Base-by-base conservation (phyloP, 2,888 invertebrate species). In the Tetragonisca angustula region DNA sequence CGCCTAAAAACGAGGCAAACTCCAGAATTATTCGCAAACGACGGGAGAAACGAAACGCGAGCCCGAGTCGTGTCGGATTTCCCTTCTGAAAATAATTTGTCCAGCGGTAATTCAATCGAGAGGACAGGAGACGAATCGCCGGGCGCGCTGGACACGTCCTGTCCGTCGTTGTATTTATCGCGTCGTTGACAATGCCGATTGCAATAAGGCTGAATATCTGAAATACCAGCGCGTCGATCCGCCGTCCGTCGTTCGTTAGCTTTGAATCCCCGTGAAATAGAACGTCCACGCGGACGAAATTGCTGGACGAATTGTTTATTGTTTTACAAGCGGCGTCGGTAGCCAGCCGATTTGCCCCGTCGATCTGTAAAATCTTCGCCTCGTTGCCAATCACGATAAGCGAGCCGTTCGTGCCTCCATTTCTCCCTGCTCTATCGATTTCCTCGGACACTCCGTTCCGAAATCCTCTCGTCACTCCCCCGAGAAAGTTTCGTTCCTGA, bases 161-260 rank as follows among this genome's bases (percentile, higher is more conserved):
- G 50, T 64, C 69, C n/a, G 49, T 75, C 70, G 72, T 61, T 43
- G 54, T 71, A 87, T 87, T 32, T 85, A 87, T 85, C 75, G 80
- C 62, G 61, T 52, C 79, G 79, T 79, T 77, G 86, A 80, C 79
- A 82, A 79, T 79, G 86, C 80, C 86, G 83, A 85, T 86, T 62
- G 79, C 77, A 69, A 83, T 82, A 76, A 75, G 79, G 76, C 49
- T 24, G 83, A 83, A 80, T 86, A 81, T 85, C 83, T 83, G 72
- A 67, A 85, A 83, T 83, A 74, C 64, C 85, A 59, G 59, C 68
- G 82, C 77, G 77, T 77, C 75, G 83, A 73, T 75, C 74, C 76
- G 75, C 43, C 64, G 68, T 76, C 73, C 54, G 79, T 62, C 82
- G 79, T 76, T 84, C 84, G 86, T 84, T 86, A 86, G 73, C 77